phyloP scores from a whole-genome alignment of 2,888 invertebrate genomes.

The Altica lythri region DNA sequence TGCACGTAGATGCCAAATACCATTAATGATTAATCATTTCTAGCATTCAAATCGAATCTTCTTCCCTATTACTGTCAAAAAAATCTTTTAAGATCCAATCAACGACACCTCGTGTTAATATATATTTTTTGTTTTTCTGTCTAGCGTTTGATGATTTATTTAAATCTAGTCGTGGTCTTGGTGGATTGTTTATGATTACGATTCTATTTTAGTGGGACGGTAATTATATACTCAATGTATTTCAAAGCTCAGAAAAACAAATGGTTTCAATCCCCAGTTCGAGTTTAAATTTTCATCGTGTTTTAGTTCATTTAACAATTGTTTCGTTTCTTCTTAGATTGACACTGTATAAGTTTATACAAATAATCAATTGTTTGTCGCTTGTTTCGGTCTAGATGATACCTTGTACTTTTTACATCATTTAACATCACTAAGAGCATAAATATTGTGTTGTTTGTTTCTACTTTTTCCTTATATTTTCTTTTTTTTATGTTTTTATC shows the following conservation, averaged over 20 bases:
- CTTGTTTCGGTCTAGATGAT: no score
- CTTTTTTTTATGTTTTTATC: no score
- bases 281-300: background rate
- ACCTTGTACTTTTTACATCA: no score
- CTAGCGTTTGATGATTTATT: conserved; percentile 45
- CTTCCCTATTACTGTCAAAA: conserved; percentile 37
- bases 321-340: no score
- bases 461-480: no score
- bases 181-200: conserved; percentile 46
- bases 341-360: no score
- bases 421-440: no score
- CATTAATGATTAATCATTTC: conserved; percentile 14
- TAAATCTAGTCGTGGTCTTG: conserved; percentile 47
- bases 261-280: conserved; percentile 47
- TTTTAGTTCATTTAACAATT: no score
- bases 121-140: conserved; percentile 44
- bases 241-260: conserved; percentile 42
- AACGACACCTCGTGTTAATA: conserved; percentile 39
- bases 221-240: conserved; percentile 48
- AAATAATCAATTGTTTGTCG: no score
- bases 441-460: no score
- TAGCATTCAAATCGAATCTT: conserved; percentile 1
- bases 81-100: conserved; percentile 49
- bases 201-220: conserved; percentile 46
- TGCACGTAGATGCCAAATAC: background rate